Evolutionary conservation across 1,140 invertebrate species (phyloP).

Genomic region (Lerema accius): DNA sequence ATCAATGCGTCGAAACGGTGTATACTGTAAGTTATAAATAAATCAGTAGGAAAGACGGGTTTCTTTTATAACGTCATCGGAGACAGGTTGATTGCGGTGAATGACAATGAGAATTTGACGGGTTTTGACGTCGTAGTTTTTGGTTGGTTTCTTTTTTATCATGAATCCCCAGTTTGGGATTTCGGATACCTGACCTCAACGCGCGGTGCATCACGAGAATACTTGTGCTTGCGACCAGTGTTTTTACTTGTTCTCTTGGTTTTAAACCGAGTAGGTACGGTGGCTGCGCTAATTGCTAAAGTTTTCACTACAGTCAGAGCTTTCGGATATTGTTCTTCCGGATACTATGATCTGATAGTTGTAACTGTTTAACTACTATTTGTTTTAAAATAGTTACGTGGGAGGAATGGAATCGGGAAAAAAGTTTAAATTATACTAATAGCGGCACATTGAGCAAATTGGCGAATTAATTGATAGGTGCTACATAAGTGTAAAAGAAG

Average conservation of each 20-base stretch:
- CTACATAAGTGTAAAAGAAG: no score
- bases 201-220: constrained; percentile 7
- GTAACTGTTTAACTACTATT: no score
- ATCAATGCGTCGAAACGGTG: constrained; percentile 47
- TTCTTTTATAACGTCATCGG: constrained; percentile 54
- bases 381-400: no score
- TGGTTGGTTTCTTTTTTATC: constrained; percentile 36
- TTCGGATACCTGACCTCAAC: constrained; percentile 34
- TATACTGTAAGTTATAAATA: constrained; percentile 51
- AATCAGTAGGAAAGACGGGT: constrained; percentile 50
- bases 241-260: constrained; percentile 6
- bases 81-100: constrained; percentile 56
- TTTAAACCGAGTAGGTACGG: neutral
- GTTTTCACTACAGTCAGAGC: no score
- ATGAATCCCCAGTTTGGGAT: constrained; percentile 38
- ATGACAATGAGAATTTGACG: constrained; percentile 56
- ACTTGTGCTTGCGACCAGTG: neutral
- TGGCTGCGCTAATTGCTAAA: constrained; percentile 2
- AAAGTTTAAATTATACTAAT: no score
- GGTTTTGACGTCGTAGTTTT: constrained; percentile 46
- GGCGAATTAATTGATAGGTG: no score
- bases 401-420: no score
- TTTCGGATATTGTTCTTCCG: no score
- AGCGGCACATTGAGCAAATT: no score
- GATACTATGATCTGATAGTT: no score